phyloP scores from a whole-genome alignment of 2,888 invertebrate genomes.

The Acrobasis repandana region DNA sequence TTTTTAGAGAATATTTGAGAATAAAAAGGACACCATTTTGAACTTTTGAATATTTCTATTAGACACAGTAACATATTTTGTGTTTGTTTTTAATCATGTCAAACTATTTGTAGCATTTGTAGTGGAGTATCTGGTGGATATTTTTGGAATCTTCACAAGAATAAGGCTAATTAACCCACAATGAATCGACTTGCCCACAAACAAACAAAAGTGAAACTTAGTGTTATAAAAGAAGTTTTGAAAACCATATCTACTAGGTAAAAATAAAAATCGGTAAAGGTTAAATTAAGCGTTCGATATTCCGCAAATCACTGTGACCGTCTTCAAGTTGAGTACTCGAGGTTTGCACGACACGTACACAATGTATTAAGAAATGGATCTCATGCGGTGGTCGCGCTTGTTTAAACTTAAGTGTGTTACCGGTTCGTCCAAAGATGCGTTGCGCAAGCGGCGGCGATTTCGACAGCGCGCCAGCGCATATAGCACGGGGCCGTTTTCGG shows the following conservation, averaged over 20 bases:
- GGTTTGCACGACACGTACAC: slow-evolving; percentile 30
- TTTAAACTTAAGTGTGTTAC: slow-evolving; percentile 52
- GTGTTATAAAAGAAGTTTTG: neutral
- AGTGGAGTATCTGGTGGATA: too few relatives aligned
- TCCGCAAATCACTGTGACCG: neutral
- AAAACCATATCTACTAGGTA: neutral
- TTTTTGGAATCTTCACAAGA: too few relatives aligned
- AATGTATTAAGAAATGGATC: slow-evolving; percentile 46
- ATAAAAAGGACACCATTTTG: too few relatives aligned
- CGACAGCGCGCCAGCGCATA: slow-evolving; percentile 70
- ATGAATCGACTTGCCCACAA: too few relatives aligned
- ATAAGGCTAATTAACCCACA: too few relatives aligned
- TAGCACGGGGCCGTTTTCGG: slow-evolving; percentile 78
- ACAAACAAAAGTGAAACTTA: too few relatives aligned
- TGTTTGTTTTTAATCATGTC: too few relatives aligned
- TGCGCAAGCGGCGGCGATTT: slow-evolving; percentile 71
- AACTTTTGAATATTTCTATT: too few relatives aligned
- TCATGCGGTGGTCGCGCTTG: slow-evolving; percentile 48
- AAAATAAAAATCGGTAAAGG: neutral
- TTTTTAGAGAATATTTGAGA: too few relatives aligned
- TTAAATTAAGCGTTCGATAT: neutral
- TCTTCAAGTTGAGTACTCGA: neutral
- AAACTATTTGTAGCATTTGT: too few relatives aligned
- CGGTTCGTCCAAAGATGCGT: slow-evolving; percentile 66
- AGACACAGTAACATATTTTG: too few relatives aligned